Evolutionary conservation across 1,140 invertebrate species (phyloP).

Genomic region (Trichonephila clavata): DNA sequence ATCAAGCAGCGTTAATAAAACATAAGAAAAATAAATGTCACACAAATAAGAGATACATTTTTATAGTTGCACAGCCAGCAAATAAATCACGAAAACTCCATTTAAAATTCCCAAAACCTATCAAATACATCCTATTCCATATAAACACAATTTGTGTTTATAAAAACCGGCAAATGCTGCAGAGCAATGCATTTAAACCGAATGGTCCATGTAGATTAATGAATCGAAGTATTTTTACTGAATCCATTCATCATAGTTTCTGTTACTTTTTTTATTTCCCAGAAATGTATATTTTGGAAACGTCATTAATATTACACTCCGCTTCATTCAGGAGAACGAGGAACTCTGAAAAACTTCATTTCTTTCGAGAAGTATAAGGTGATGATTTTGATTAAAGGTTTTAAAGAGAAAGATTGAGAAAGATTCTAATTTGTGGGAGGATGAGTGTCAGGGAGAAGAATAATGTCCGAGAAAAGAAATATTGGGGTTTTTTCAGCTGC

Average conservation of each 20-base stretch:
- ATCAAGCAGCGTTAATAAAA: not conserved
- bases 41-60: not conserved
- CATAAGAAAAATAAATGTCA: not conserved
- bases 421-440: conserved; percentile 19
- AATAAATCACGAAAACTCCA: conserved; percentile 14
- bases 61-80: not conserved
- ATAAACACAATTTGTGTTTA: conserved; percentile 21
- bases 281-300: conserved; percentile 32
- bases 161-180: not conserved
- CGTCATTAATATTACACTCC: conserved; percentile 11
- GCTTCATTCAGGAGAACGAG: not conserved
- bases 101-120: not conserved
- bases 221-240: conserved; percentile 17
- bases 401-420: conserved; percentile 26
- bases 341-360: not conserved
- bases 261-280: conserved; percentile 6
- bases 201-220: conserved; percentile 15
- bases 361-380: not conserved
- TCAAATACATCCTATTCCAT: conserved; percentile 13
- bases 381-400: conserved; percentile 38
- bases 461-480: conserved; percentile 10
- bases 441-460: not conserved
- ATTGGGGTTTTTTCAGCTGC: not conserved
- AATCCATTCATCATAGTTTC: conserved; percentile 34
- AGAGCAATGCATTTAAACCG: not conserved